Conservation (phyloP, 2,113 vertebrate species). For the Puma concolor region DNA sequence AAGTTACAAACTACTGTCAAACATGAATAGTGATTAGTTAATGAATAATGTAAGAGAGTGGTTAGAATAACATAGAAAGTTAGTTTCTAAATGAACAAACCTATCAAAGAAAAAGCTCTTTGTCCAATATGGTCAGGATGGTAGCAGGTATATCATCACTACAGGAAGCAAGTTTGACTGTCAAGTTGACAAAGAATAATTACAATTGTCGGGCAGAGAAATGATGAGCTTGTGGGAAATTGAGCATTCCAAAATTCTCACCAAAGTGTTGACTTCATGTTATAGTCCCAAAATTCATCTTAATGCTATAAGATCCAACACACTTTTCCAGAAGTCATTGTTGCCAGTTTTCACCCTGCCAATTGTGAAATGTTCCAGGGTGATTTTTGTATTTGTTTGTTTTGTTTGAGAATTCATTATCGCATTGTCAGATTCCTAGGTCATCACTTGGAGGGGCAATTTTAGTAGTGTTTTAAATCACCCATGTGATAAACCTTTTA, state of each 20-base stretch:
- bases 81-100: slow-evolving; percentile 66
- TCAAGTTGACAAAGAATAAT: slow-evolving; percentile 66
- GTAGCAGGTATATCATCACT: slow-evolving; percentile 76
- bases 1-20: slow-evolving; percentile 52
- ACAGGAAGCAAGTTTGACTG: slow-evolving; percentile 75
- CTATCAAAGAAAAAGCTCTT: slow-evolving; percentile 57
- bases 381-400: slow-evolving; percentile 78
- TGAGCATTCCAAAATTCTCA: slow-evolving; percentile 70
- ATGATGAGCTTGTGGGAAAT: slow-evolving; percentile 63
- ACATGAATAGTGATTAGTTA: slow-evolving; percentile 48
- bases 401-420: slow-evolving; percentile 73
- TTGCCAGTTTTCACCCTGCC: slow-evolving; percentile 68
- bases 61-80: slow-evolving; percentile 59
- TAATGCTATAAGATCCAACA: slow-evolving; percentile 71
- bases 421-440: slow-evolving; percentile 71
- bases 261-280: slow-evolving; percentile 67
- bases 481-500: slow-evolving; percentile 63
- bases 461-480: slow-evolving; percentile 61
- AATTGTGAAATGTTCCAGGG: slow-evolving; percentile 63
- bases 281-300: slow-evolving; percentile 62
- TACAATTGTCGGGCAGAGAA: slow-evolving; percentile 66
- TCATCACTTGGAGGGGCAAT: slow-evolving; percentile 53
- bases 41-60: slow-evolving; percentile 69
- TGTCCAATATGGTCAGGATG: slow-evolving; percentile 29
- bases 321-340: slow-evolving; percentile 67